Evolutionary conservation across 1,140 invertebrate species (phyloP).

Genomic region (Tigriopus japonicus): DNA sequence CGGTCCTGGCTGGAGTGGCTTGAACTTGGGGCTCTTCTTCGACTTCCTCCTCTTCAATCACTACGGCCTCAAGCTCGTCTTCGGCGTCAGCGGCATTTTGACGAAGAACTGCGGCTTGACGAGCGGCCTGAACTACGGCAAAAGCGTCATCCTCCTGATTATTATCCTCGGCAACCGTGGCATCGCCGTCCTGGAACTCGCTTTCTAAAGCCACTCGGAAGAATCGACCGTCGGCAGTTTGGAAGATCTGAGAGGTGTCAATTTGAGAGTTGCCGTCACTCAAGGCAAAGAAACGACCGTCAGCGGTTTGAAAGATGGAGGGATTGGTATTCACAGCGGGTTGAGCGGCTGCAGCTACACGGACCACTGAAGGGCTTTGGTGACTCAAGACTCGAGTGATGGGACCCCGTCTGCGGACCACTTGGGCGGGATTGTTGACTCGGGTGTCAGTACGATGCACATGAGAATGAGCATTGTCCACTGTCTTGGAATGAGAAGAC

Average conservation of each 20-base stretch:
- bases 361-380: too few relatives aligned
- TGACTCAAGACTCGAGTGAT: too few relatives aligned
- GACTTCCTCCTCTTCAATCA: neutral
- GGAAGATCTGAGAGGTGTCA: neutral
- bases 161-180: too few relatives aligned
- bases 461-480: too few relatives aligned
- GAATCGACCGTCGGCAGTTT: neutral
- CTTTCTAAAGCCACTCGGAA: neutral
- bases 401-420: too few relatives aligned
- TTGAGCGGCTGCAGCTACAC: neutral
- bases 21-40: neutral
- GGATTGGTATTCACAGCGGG: neutral
- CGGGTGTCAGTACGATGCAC: too few relatives aligned
- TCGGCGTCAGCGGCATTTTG: neutral
- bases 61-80: neutral
- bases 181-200: neutral
- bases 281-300: neutral
- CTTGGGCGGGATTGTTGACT: too few relatives aligned
- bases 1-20: too few relatives aligned
- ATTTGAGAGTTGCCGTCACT: neutral
- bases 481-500: too few relatives aligned
- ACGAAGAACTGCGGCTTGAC: neutral
- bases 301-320: neutral
- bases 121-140: neutral
- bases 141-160: neutral